Conservation (phyloP, 2,113 vertebrate species). For the Leptobrachium leishanense region DNA sequence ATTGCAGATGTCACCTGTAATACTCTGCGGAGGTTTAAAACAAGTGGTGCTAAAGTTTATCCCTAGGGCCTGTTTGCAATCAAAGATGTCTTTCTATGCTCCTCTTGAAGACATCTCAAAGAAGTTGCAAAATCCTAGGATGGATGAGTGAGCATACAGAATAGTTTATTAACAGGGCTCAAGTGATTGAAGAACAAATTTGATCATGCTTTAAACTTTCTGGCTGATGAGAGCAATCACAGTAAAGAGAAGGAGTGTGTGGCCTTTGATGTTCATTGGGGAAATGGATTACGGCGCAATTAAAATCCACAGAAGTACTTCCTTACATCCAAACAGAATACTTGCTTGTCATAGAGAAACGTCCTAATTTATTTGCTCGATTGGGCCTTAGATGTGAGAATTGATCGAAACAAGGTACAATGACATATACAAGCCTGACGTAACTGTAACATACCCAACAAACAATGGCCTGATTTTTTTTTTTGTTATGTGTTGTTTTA, state of each 20-base stretch:
- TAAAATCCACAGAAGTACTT: constrained; percentile 56
- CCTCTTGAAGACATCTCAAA: constrained; percentile 64
- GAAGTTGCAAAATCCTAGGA: constrained; percentile 65
- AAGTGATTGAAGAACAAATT: constrained; percentile 84
- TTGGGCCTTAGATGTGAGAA: background rate
- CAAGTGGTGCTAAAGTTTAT: constrained; percentile 69
- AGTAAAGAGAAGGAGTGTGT: constrained; percentile 52
- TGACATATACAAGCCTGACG: background rate
- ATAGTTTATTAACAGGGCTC: constrained; percentile 75
- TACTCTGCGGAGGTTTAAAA: constrained; percentile 58
- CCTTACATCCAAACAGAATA: constrained; percentile 46
- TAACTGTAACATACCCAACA: background rate
- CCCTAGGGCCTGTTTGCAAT: constrained; percentile 66
- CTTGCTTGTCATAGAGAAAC: constrained; percentile 41
- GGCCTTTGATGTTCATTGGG: constrained; percentile 63
- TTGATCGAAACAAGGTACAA: background rate
- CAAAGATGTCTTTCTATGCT: constrained; percentile 79
- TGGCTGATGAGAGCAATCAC: constrained; percentile 64
- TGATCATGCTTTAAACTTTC: constrained; percentile 70
- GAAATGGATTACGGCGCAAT: constrained; percentile 60
- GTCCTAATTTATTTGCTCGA: background rate
- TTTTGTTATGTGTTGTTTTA: no score
- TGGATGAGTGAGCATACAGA: constrained; percentile 73
- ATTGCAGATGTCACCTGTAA: constrained; percentile 68
- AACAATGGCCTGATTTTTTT: background rate